Evolutionary conservation across 2,113 vertebrate genomes (phyloP), one percentile per base, ranked within the genome.

Genomic region (Dromiciops gliroides): DNA sequence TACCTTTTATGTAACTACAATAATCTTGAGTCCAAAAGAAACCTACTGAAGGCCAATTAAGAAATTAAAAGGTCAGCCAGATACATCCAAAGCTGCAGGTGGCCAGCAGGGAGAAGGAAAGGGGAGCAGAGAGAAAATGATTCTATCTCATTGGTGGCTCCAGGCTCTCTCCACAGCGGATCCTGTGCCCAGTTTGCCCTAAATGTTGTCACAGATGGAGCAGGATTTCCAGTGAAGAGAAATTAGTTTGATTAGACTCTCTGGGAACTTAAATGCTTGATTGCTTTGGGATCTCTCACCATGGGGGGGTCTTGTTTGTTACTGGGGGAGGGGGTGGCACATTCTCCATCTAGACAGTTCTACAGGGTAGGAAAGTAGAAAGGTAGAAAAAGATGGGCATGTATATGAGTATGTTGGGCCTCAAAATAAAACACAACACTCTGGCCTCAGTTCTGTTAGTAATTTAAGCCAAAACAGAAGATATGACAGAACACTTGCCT

Each of bases 31-130:
- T 92, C 93, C 95, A 92, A 83, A 92, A 50, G 91, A 97, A 97
- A 97, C 96, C 96, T 93, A 60, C 48, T 93, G 92, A 94, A 92
- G 95, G 95, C 52, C 97, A 96, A 94, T 94, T 92, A 96, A 92
- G 93, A 88, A 95, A 96, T 96, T 91, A 91, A 94, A 95, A 88
- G 83, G 52, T 92, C 93, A 94, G 93, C 52, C 92, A 92, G 48
- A 95, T 95, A 96, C 93, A 95, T 96, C 94, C 96, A 95, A 60
- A 92, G 67, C 95, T 92, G 94, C 75, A 93, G 95, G 97, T 53
- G 94, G 92, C 23, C 0, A 93, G 95, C 95, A 91, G 92, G 94
- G 44, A 31, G 25, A 52, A 89, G 51, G 26, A 88, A 52, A 48
- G 53, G 50, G 51, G 50, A 53, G 94, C 89, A 23, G 44, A 49